A percentile compares a stretch with the other conserved stretches of the same genome.
phyloP scores from a whole-genome alignment of 2,113 vertebrate species.

The Plotosus lineatus region DNA sequence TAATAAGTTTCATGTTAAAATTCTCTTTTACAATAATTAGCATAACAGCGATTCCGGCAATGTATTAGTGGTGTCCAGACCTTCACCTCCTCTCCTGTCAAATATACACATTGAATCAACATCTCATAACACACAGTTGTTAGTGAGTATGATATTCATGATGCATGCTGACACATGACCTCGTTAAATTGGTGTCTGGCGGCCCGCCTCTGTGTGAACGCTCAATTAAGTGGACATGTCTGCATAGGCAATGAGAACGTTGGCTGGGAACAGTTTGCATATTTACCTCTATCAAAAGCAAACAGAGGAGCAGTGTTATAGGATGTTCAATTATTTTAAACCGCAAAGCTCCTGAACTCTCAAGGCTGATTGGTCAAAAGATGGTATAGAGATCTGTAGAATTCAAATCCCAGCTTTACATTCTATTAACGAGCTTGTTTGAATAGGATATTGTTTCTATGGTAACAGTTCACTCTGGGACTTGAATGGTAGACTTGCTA shows the following conservation, averaged over 20 bases:
- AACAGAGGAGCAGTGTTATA: background rate
- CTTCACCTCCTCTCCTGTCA: background rate
- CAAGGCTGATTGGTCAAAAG: background rate
- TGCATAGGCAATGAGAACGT: conserved; percentile 11
- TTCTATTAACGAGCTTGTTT: too few relatives aligned
- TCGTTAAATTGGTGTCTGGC: conserved; percentile 38
- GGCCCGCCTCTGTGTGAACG: conserved; percentile 13
- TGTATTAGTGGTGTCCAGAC: background rate
- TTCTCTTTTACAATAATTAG: too few relatives aligned
- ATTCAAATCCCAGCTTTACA: too few relatives aligned
- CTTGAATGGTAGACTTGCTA: too few relatives aligned
- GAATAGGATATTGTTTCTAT: too few relatives aligned
- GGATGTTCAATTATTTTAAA: background rate
- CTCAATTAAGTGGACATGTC: conserved; percentile 23
- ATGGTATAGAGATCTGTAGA: background rate
- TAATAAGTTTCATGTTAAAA: background rate
- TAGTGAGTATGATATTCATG: background rate
- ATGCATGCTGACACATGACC: conserved; percentile 34
- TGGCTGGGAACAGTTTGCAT: background rate
- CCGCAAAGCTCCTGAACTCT: background rate
- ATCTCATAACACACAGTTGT: background rate
- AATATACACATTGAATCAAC: background rate
- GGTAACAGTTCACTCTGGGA: too few relatives aligned
- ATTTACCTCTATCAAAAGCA: conserved; percentile 3
- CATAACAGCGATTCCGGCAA: too few relatives aligned